Conservation (phyloP, 2,888 invertebrate genomes). For the Crepidodera aurea region DNA sequence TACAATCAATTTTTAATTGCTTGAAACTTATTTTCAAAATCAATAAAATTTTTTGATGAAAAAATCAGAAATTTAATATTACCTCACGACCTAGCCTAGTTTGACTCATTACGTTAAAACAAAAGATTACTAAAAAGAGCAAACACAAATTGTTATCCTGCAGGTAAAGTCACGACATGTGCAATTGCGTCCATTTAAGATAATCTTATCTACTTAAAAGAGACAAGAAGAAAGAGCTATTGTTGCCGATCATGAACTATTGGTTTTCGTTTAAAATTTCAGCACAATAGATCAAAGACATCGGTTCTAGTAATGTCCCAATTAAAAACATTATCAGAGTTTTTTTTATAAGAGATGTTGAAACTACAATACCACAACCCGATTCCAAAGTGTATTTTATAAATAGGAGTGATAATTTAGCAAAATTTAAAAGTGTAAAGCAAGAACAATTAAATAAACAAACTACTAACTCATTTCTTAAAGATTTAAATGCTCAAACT, state of each 20-base stretch:
- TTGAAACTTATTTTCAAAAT: too few relatives aligned
- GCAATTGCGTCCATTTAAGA: conserved; percentile 58
- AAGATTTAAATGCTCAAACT: too few relatives aligned
- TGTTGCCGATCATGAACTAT: conserved; percentile 12
- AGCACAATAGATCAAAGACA: not conserved
- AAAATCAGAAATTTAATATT: conserved; percentile 30
- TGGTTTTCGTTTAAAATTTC: not conserved
- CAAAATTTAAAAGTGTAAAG: too few relatives aligned
- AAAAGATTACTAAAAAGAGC: conserved; percentile 32
- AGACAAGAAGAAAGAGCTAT: conserved; percentile 31
- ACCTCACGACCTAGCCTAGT: conserved; percentile 30
- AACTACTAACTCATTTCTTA: too few relatives aligned
- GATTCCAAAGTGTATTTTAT: too few relatives aligned
- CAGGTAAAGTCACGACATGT: conserved; percentile 55
- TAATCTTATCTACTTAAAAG: conserved; percentile 46
- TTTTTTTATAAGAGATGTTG: too few relatives aligned
- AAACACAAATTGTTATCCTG: conserved; percentile 36
- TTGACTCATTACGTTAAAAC: conserved; percentile 29
- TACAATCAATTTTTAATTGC: too few relatives aligned
- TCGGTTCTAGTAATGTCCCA: not conserved
- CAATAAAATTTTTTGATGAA: conserved; percentile 10
- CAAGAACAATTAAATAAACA: too few relatives aligned
- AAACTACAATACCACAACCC: too few relatives aligned
- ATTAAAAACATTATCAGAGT: too few relatives aligned
- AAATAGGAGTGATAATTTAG: too few relatives aligned